Evolutionary conservation across 2,113 vertebrate species (phyloP).

Genomic region (Callorhinus ursinus): DNA sequence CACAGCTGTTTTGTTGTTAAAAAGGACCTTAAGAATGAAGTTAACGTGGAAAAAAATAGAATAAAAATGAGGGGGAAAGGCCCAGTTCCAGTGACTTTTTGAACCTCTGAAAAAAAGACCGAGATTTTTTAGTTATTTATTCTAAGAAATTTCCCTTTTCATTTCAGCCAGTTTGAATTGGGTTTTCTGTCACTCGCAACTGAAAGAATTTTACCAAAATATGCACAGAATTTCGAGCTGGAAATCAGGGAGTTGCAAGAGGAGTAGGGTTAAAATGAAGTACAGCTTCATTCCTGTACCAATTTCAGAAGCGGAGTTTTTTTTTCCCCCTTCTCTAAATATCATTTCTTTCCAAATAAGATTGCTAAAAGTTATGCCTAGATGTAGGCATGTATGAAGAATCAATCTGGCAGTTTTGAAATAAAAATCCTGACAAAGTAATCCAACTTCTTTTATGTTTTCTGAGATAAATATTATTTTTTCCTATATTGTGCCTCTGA

Average conservation of each 20-base stretch:
- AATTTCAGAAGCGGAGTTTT: constrained; percentile 21
- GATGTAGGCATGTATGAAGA: constrained; percentile 29
- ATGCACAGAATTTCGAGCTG: background rate
- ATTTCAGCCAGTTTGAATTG: constrained; percentile 21
- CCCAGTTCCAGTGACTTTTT: background rate
- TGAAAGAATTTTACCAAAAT: constrained; percentile 24
- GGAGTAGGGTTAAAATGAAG: constrained; percentile 48
- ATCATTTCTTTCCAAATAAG: constrained; percentile 58
- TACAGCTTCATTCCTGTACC: background rate
- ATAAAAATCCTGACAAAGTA: constrained; percentile 55
- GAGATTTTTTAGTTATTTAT: background rate
- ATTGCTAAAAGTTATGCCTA: constrained; percentile 47
- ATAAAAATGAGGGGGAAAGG: background rate
- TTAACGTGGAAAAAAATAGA: background rate
- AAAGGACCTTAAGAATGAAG: background rate
- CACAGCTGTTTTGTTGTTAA: background rate
- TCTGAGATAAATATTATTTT: constrained; percentile 29
- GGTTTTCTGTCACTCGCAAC: background rate
- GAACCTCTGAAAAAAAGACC: background rate
- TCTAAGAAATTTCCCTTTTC: background rate
- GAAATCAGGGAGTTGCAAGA: constrained; percentile 12
- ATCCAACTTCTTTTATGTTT: constrained; percentile 58
- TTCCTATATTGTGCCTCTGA: constrained; percentile 44
- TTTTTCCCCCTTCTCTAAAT: background rate
- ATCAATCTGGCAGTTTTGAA: constrained; percentile 64